Percentiles rank a stretch among this genome's conserved stretches.
phyloP scores from a whole-genome alignment of 2,888 invertebrate species.

The Melitaea athalia region DNA sequence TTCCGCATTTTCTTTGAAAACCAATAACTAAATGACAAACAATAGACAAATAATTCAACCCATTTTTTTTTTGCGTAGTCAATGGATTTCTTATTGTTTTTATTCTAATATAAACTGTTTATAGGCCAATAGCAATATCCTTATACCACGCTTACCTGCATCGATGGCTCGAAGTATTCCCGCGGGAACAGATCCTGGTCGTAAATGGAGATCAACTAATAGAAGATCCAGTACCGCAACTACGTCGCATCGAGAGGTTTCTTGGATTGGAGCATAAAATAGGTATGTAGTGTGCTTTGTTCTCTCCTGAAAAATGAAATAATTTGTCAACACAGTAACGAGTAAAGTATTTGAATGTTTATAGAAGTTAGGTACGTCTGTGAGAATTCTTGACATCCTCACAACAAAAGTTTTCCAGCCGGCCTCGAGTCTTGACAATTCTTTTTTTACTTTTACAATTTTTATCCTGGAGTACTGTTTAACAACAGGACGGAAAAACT shows the following conservation, averaged over 20 bases:
- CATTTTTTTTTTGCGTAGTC: no score
- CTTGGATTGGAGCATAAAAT: constrained; percentile 86
- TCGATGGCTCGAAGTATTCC: constrained; percentile 96
- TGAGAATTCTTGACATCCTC: constrained; percentile 32
- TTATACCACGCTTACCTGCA: constrained; percentile 95
- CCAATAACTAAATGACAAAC: neutral
- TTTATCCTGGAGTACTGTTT: constrained; percentile 30
- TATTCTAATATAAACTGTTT: constrained; percentile 33
- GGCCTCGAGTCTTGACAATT: constrained; percentile 20
- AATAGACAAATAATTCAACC: neutral
- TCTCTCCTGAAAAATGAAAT: neutral
- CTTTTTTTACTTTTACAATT: constrained; percentile 31
- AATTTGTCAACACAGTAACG: neutral
- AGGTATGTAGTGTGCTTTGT: constrained; percentile 48
- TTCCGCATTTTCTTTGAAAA: neutral
- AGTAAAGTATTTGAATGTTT: neutral
- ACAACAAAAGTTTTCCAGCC: constrained; percentile 26
- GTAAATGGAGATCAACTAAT: constrained; percentile 97
- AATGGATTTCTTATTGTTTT: neutral
- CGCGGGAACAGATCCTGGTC: constrained; percentile 94
- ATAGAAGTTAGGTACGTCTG: constrained; percentile 21
- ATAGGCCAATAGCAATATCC: constrained; percentile 91
- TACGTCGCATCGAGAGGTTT: constrained; percentile 93
- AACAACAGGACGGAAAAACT: constrained; percentile 88
- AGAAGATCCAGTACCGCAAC: constrained; percentile 93